Conservation (phyloP, 2,113 vertebrate genomes). For the Mesitornis unicolor region DNA sequence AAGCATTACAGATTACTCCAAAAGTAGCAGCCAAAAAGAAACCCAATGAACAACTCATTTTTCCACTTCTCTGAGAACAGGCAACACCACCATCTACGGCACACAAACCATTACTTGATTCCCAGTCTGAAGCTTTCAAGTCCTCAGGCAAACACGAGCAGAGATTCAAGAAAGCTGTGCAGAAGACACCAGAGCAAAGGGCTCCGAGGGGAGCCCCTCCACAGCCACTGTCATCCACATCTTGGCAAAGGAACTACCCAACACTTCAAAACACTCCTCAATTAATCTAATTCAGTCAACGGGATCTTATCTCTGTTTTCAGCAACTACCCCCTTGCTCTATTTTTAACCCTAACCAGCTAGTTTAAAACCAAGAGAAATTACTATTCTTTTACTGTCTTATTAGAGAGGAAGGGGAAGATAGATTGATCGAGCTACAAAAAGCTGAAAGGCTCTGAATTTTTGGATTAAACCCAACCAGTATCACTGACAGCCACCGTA, state of each 20-base stretch:
- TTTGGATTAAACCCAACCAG: neutral
- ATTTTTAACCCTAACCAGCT: neutral
- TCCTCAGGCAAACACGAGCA: neutral
- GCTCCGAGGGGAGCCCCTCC: neutral
- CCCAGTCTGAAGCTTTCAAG: neutral
- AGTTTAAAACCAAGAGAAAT: neutral
- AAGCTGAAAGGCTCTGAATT: neutral
- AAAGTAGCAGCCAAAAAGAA: neutral
- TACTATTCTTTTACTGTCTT: neutral
- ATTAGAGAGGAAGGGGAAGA: neutral
- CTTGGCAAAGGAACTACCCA: neutral
- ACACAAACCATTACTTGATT: neutral
- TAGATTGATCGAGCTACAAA: neutral
- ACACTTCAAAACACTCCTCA: neutral
- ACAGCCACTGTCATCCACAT: neutral
- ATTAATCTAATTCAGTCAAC: neutral
- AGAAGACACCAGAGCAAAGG: neutral
- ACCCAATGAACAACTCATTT: neutral
- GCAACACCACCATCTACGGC: neutral
- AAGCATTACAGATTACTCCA: neutral
- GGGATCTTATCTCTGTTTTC: neutral
- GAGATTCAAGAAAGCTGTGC: neutral
- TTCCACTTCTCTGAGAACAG: neutral
- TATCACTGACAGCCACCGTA: neutral
- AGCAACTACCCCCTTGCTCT: neutral